Evolutionary conservation across 1,140 invertebrate species (phyloP).

Genomic region (Macrobrachium nipponense): DNA sequence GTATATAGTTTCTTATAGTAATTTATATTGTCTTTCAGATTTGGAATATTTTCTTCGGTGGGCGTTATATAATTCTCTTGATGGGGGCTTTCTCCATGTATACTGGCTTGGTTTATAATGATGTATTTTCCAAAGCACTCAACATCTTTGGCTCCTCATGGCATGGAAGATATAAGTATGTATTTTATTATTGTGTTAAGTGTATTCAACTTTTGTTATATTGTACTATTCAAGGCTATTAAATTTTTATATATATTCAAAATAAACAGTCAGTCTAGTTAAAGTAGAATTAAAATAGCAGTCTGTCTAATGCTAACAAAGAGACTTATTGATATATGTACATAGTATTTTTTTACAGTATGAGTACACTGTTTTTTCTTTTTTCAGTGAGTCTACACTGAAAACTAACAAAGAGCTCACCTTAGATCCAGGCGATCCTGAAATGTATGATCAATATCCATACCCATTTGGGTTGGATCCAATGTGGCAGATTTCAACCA

Average conservation of each 20-base stretch:
- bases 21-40: conserved; percentile 76
- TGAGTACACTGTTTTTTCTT: neutral
- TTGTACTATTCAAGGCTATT: neutral
- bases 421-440: conserved; percentile 75
- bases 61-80: conserved; percentile 95
- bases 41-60: conserved; percentile 97
- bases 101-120: conserved; percentile 98
- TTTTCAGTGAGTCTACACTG: conserved; percentile 32
- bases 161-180: conserved; percentile 74
- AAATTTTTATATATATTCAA: neutral
- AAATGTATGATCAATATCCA: conserved; percentile 74
- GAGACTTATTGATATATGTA: too few species aligned
- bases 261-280: neutral
- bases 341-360: neutral
- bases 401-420: conserved; percentile 71
- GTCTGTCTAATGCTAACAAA: too few species aligned
- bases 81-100: conserved; percentile 99
- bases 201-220: neutral
- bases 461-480: conserved; percentile 92
- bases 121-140: conserved; percentile 95
- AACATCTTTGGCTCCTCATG: conserved; percentile 94
- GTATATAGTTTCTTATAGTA: conserved; percentile 42
- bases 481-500: conserved; percentile 81
- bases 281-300: neutral
- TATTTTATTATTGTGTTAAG: neutral